Base-by-base conservation (phyloP, 2,888 invertebrate genomes). In the Ypsolopha scabrella region DNA sequence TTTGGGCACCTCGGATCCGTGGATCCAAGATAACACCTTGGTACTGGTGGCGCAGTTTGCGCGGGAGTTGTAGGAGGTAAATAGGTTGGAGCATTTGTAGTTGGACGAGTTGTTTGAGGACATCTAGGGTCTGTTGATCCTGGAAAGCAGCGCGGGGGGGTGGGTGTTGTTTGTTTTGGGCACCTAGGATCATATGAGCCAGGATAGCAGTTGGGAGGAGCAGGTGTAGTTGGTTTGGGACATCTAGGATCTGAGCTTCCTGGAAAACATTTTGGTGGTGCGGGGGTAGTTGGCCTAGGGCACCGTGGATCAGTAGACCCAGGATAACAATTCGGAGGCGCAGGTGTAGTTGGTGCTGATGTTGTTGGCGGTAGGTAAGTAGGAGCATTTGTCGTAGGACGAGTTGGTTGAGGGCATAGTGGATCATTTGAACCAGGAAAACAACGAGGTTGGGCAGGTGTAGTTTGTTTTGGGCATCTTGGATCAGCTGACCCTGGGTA, bases 371-470 rank as follows among this genome's bases (percentile, higher is more conserved):
- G 65, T 38, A 68, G 58, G 52, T 70, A 65, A 1, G 65, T 70
- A 0, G 67, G 67, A 10, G 69, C 62, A 13, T 63, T 52, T 8
- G 70, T 69, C 1, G 72, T 65, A 0, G 69, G 67, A 14, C 58
- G 58, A 0, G 72, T 52, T 44, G 67, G 66, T 60, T 68, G 67
- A 6, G 75, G 77, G 48, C 80, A 80, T 1, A 64, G 60, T 0
- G 75, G 75, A 62, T 82, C 66, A 1, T 65, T 61, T 1, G 74
- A 70, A 1, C 78, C 79, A 1, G 75, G 64, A 50, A 67, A 68
- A 35, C 60, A 62, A 10, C 9, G 10, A 8, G 48, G 48, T 34
- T 24, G 55, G 3, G 51, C 58, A 8, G 57, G 60, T n/a, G 60
- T 60, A 7, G 64, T 58, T 1, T 60, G 61, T 50, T 47, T 56